Percentiles rank a stretch among this genome's conserved stretches.
phyloP scores from a whole-genome alignment of 2,888 invertebrate genomes.

The Autographa gamma region DNA sequence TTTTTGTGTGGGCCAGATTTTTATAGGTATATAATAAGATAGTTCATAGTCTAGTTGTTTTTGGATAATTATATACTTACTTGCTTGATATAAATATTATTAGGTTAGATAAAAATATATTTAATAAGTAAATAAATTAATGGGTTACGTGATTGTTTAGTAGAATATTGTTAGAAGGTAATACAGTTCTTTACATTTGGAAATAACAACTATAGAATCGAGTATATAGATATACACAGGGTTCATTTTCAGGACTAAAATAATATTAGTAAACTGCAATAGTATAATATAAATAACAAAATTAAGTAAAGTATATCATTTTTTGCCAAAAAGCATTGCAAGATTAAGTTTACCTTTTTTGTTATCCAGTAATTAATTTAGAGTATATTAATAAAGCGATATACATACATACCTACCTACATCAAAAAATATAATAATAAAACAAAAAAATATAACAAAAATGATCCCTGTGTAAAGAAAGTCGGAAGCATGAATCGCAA shows the following conservation, averaged over 20 bases:
- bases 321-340: not conserved
- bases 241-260: conserved; percentile 45
- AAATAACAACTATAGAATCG: conserved; percentile 11
- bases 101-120: not conserved
- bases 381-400: not conserved
- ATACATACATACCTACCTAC: not conserved
- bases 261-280: not conserved
- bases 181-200: not conserved
- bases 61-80: not conserved
- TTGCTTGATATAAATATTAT: not conserved
- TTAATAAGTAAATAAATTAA: conserved; percentile 1
- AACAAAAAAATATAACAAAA: conserved; percentile 22
- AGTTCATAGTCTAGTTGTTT: not conserved
- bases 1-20: not conserved
- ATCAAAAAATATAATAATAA: not conserved
- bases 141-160: not conserved
- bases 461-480: conserved; percentile 55
- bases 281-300: not conserved
- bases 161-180: not conserved
- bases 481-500: conserved; percentile 56
- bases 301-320: too few species aligned
- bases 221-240: conserved; percentile 42
- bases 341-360: too few species aligned
- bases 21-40: not conserved
- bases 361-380: too few species aligned